Conservation (phyloP, 1,140 invertebrate species). For the Hyphantria cunea region DNA sequence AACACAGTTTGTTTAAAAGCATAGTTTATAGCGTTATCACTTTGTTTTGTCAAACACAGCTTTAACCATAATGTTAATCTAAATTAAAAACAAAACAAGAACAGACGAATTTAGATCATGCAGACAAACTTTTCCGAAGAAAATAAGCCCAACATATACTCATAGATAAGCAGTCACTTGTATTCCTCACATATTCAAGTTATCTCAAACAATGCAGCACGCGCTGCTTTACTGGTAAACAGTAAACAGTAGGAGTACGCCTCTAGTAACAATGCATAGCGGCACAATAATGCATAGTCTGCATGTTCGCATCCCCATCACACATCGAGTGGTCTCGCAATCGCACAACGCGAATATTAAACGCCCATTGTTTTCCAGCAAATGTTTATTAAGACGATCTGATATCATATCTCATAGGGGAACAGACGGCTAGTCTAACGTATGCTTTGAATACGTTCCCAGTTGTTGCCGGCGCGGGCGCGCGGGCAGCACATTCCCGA, state of each 20-base stretch:
- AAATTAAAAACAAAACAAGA: too few species aligned
- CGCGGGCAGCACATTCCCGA: constrained; percentile 33
- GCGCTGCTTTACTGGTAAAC: constrained; percentile 9
- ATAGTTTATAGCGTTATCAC: too few species aligned
- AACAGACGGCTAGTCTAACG: constrained; percentile 65
- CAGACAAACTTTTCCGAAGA: neutral
- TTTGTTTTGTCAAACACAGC: too few species aligned
- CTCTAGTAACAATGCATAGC: constrained; percentile 34
- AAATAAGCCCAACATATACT: neutral
- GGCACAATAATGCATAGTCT: constrained; percentile 38
- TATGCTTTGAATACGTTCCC: constrained; percentile 65
- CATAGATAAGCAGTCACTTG: constrained; percentile 3
- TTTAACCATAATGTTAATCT: too few species aligned
- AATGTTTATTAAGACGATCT: constrained; percentile 80
- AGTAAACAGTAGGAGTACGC: constrained; percentile 15
- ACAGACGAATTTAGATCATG: too few species aligned
- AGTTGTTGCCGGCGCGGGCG: constrained; percentile 25
- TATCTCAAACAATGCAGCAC: constrained; percentile 34
- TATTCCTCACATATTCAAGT: constrained; percentile 14
- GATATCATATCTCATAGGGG: constrained; percentile 73
- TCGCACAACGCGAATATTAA: constrained; percentile 56
- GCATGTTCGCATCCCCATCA: constrained; percentile 47
- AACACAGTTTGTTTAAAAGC: too few species aligned
- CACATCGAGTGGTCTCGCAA: constrained; percentile 42
- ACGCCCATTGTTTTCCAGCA: constrained; percentile 69